These are phyloP conservation scores for Pristionchus exspectatus DNA, from an alignment of 2,888 invertebrate species.

Conservation along the genomic window DNA sequence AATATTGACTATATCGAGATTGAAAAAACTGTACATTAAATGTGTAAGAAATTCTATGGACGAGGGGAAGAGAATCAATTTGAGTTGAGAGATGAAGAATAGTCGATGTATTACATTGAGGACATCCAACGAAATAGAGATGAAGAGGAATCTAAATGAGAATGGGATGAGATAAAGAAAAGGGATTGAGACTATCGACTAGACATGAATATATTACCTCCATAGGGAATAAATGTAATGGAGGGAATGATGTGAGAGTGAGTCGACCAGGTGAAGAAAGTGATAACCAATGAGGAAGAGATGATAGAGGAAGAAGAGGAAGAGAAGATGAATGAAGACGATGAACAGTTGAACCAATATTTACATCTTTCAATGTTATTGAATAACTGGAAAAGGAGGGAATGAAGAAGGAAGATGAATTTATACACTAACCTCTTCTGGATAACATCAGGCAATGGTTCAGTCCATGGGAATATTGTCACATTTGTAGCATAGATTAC, in stretches of 20 bases:
- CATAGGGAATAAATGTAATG: neutral
- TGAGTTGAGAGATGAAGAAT: constrained; percentile 25
- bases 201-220: neutral
- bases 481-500: constrained; percentile 38
- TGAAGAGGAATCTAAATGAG: constrained; percentile 29
- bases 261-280: constrained; percentile 44
- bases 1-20: neutral
- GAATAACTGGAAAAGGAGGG: neutral
- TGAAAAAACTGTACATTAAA: neutral
- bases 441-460: neutral
- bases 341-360: neutral
- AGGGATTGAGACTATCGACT: neutral
- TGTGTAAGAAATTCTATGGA: neutral
- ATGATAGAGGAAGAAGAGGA: constrained; percentile 30
- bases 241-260: neutral
- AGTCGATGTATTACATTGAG: constrained; percentile 1
- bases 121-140: constrained; percentile 32
- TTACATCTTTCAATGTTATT: neutral
- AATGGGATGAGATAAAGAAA: no score
- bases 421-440: neutral
- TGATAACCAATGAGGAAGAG: constrained; percentile 42
- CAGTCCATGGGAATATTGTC: constrained; percentile 36
- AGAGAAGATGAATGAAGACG: constrained; percentile 45
- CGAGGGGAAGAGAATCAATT: constrained; percentile 10
- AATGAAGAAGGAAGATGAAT: neutral